Evolutionary conservation across 2,797 vertebrate species (phyloP).

Genomic region (Galago senegalensis): DNA sequence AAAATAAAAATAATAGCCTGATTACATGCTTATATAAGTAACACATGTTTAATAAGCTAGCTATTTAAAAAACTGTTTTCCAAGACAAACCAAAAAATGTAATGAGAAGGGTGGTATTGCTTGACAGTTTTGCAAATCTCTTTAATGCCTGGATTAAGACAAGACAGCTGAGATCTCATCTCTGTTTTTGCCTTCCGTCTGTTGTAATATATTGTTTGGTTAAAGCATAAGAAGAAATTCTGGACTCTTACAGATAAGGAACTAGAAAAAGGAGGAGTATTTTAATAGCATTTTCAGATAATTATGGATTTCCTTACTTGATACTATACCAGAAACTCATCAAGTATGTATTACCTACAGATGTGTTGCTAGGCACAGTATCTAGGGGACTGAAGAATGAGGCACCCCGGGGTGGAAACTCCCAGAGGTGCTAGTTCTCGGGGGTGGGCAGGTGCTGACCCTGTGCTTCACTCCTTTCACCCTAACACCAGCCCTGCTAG

Average conservation of each 20-base stretch:
- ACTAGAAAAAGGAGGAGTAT: neutral
- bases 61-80: conserved; percentile 55
- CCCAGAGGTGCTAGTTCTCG: neutral
- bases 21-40: conserved; percentile 56
- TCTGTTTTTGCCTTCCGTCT: neutral
- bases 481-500: neutral
- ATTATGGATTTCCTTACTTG: neutral
- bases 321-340: neutral
- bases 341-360: neutral
- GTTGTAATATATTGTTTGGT: neutral
- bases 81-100: conserved; percentile 18
- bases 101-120: neutral
- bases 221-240: neutral
- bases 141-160: conserved; percentile 54
- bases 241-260: neutral
- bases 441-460: fast-evolving
- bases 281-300: conserved; percentile 21
- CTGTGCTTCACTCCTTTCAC: neutral
- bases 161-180: conserved; percentile 50
- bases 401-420: neutral
- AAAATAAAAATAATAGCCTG: conserved; percentile 61
- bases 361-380: neutral
- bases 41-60: neutral
- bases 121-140: conserved; percentile 45
- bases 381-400: neutral